phyloP scores from a whole-genome alignment of 2,888 invertebrate species.

The Clunio marinus region DNA sequence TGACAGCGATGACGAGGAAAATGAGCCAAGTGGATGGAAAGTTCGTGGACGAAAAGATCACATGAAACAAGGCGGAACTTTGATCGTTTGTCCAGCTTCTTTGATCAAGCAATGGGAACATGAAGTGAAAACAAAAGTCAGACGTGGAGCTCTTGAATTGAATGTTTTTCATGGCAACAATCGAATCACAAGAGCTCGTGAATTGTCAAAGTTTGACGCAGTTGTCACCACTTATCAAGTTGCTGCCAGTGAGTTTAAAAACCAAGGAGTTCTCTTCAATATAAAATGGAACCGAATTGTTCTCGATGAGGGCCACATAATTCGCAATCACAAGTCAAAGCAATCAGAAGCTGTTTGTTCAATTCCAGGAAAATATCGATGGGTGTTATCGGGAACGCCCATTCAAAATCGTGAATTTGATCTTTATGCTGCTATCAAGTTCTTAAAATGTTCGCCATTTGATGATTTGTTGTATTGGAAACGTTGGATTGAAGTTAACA shows the following conservation, averaged over 20 bases:
- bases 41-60: constrained; percentile 47
- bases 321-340: constrained; percentile 80
- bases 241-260: constrained; percentile 57
- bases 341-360: constrained; percentile 67
- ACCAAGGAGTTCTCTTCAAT: constrained; percentile 57
- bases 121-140: constrained; percentile 66
- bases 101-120: constrained; percentile 85
- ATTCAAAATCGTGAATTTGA: constrained; percentile 91
- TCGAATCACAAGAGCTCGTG: constrained; percentile 60
- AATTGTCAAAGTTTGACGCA: constrained; percentile 68
- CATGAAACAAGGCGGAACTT: constrained; percentile 54
- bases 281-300: constrained; percentile 82
- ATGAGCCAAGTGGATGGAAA: constrained; percentile 44
- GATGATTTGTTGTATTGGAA: constrained; percentile 85
- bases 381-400: constrained; percentile 91
- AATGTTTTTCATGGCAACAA: constrained; percentile 77
- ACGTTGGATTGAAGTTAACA: constrained; percentile 78
- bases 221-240: constrained; percentile 88
- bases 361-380: constrained; percentile 61
- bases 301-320: constrained; percentile 89
- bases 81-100: constrained; percentile 92
- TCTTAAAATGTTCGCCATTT: constrained; percentile 81
- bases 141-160: constrained; percentile 59
- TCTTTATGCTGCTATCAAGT: constrained; percentile 74
- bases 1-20: constrained; percentile 44